phyloP scores from a whole-genome alignment of 2,797 vertebrate species.

The Tauraco hartlaubi region DNA sequence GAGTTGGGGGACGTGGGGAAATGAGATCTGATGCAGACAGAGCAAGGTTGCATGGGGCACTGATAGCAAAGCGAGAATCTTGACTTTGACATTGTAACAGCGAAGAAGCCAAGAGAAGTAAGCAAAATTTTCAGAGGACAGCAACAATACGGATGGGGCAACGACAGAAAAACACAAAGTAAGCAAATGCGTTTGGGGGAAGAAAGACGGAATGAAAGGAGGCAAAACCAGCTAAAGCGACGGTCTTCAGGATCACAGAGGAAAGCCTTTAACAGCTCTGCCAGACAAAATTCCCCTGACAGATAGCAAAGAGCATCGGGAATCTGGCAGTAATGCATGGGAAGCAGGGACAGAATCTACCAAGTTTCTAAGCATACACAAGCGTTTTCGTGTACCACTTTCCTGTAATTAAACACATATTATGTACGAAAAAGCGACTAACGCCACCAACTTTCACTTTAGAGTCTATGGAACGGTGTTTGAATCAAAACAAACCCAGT shows the following conservation, averaged over 20 bases:
- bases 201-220: background rate
- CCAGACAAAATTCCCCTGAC: background rate
- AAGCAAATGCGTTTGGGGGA: background rate
- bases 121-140: background rate
- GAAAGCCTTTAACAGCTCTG: background rate
- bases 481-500: background rate
- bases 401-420: background rate
- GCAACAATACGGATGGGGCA: rapidly evolving
- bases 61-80: background rate
- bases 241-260: background rate
- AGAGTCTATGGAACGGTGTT: background rate
- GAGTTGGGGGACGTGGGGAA: slow-evolving; percentile 40
- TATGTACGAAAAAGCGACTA: background rate
- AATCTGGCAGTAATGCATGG: background rate
- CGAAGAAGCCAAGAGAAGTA: background rate
- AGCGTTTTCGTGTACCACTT: background rate
- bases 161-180: background rate
- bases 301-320: background rate
- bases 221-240: background rate
- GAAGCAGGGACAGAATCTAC: background rate
- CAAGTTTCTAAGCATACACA: background rate
- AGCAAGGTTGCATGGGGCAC: slow-evolving; percentile 8
- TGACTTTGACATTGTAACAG: slow-evolving; percentile 47
- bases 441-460: background rate
- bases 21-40: slow-evolving; percentile 42